Evolutionary conservation across 2,888 invertebrate genomes (phyloP).

Genomic region (Syrphus vitripennis): DNA sequence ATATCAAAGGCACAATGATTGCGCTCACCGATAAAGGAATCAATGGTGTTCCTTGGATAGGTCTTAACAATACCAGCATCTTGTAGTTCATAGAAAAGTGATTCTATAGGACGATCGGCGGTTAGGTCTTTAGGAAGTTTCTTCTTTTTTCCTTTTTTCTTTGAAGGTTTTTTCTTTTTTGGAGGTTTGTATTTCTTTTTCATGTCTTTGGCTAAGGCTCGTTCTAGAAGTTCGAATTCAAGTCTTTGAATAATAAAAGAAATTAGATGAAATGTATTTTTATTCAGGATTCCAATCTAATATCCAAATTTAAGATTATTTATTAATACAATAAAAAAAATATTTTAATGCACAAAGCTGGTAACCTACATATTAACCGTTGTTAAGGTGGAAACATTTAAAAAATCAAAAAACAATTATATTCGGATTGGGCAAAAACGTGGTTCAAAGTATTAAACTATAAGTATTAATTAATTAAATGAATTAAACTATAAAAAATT

Average conservation of each 20-base stretch:
- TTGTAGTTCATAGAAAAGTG: conserved; percentile 86
- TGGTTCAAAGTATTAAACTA: too few relatives aligned
- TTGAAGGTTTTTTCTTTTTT: conserved; percentile 73
- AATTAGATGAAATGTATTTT: too few relatives aligned
- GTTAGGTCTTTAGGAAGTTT: conserved; percentile 84
- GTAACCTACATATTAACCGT: too few relatives aligned
- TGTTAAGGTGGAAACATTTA: too few relatives aligned
- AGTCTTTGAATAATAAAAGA: conserved; percentile 72
- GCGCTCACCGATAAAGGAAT: conserved; percentile 86
- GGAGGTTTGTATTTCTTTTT: conserved; percentile 76
- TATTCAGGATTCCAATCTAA: too few relatives aligned
- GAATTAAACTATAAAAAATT: too few relatives aligned
- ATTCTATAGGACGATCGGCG: conserved; percentile 83
- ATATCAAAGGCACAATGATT: conserved; percentile 83
- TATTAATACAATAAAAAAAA: too few relatives aligned
- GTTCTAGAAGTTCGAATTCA: conserved; percentile 79
- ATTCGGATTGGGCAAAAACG: too few relatives aligned
- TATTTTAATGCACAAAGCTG: too few relatives aligned
- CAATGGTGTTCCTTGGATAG: conserved; percentile 82
- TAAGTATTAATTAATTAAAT: too few relatives aligned
- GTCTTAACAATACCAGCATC: conserved; percentile 83
- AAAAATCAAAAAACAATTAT: too few relatives aligned
- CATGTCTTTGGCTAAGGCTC: conserved; percentile 79
- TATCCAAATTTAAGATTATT: too few relatives aligned
- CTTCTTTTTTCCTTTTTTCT: conserved; percentile 77